phyloP scores from a whole-genome alignment of 1,140 invertebrate genomes.

The Linepithema humile region DNA sequence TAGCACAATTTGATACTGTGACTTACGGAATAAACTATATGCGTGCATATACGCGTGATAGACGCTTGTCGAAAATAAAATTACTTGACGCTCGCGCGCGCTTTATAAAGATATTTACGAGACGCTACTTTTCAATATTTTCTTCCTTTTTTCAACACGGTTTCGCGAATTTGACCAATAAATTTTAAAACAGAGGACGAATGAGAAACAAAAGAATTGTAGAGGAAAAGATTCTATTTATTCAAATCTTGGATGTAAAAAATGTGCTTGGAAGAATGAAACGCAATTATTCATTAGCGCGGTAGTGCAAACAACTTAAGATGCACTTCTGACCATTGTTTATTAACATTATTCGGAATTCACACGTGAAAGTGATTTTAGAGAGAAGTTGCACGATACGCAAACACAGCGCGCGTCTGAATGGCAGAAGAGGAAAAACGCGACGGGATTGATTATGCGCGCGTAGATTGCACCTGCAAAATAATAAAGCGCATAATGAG shows the following conservation, averaged over 20 bases:
- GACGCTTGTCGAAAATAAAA: constrained; percentile 19
- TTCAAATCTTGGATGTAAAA: neutral
- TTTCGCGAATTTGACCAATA: neutral
- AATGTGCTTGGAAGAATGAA: neutral
- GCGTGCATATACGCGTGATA: neutral
- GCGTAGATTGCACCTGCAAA: constrained; percentile 28
- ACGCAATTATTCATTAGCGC: neutral
- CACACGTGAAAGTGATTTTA: constrained; percentile 17
- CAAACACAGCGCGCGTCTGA: neutral
- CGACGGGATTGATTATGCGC: constrained; percentile 14
- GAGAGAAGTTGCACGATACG: neutral
- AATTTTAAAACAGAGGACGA: too few species aligned
- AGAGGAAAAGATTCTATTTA: neutral
- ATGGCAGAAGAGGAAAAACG: neutral
- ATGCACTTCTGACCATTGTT: neutral
- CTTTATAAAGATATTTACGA: neutral
- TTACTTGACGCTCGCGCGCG: neutral
- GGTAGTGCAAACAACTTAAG: neutral
- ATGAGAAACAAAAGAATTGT: neutral
- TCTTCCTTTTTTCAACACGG: neutral
- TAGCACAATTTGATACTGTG: neutral
- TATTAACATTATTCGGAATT: neutral
- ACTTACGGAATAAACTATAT: neutral
- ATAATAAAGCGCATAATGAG: constrained; percentile 63
- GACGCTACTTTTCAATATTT: neutral